Base-by-base conservation (phyloP, 2,888 invertebrate genomes). In the Acronicta aceris region DNA sequence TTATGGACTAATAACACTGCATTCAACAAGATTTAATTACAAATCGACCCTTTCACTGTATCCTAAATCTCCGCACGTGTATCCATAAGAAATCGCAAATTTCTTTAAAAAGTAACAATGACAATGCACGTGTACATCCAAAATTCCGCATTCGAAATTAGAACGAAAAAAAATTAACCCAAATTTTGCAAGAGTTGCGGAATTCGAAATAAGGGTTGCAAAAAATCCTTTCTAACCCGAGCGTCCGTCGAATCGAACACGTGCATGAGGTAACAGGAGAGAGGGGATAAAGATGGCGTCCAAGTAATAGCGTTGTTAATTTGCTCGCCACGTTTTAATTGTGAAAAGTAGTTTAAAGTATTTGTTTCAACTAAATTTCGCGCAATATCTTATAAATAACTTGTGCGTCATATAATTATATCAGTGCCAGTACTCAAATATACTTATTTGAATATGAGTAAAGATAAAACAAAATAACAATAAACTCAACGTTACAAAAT, bases 181-280 rank as follows among this genome's bases (percentile, higher is more conserved):
- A 93, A 93, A 93, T 91, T 91, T 91, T 85, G 94, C 90, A 94
- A 94, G 94, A 94, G 94, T 94, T 94, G 93, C 94, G 93, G 91
- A 94, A 94, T 94, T 88, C 78, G 78, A 88, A 89, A 89, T 91
- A 93, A 93, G 94, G 94, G 93, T 93, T 93, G 92, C 90, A 92
- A 94, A 94, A 93, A 94, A 89, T 89, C 91, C 89, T 92, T 93
- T 91, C 90, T 90, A 93, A 93, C 92, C 91, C 90, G 89, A 91
- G 66, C 84, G 93, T 92, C 92, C 92, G 86, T 88, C 66, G 75
- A 52, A 85, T 85, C 67, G 86, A 87, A 92, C 94, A 94, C 94
- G 94, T 94, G 94, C 91, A 94, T 83, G 76, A 78, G 83, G 83
- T 83, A 85, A n/a, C n/a, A n/a, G n/a, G n/a, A n/a, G n/a, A n/a